Evolutionary conservation across 1,140 invertebrate species (phyloP).

Genomic region (Atta texana): DNA sequence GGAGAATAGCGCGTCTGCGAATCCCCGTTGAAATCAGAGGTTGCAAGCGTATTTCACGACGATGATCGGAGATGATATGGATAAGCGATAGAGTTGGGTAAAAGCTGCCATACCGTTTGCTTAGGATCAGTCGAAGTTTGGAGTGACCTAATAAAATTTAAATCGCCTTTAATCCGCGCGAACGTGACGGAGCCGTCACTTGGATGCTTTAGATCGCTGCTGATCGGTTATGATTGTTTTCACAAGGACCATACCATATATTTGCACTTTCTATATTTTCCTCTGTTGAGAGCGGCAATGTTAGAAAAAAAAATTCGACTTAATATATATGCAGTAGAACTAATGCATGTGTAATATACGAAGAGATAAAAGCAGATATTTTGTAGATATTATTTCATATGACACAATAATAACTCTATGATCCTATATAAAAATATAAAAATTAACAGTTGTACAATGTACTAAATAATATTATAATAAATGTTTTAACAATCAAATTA

Average conservation of each 20-base stretch:
- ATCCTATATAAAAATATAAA: too few species aligned
- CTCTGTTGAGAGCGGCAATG: background rate
- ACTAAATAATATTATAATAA: too few species aligned
- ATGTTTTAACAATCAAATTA: too few species aligned
- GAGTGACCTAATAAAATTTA: conserved; percentile 53
- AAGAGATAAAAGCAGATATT: background rate
- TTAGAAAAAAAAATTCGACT: background rate
- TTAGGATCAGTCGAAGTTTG: conserved; percentile 51
- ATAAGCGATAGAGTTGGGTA: conserved; percentile 49
- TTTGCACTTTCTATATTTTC: background rate
- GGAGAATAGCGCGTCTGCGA: conserved; percentile 1
- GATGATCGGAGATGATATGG: background rate
- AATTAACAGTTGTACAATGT: too few species aligned
- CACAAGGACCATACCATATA: background rate
- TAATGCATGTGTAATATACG: background rate
- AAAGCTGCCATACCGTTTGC: conserved; percentile 39
- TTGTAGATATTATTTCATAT: background rate
- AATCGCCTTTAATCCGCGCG: conserved; percentile 51
- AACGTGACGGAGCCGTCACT: conserved; percentile 36
- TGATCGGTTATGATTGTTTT: conserved; percentile 20
- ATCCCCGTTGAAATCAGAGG: conserved; percentile 19
- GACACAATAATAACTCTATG: background rate
- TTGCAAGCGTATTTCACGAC: conserved; percentile 27
- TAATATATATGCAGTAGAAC: background rate
- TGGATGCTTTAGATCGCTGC: conserved; percentile 41